These are phyloP conservation scores for Pelobates fuscus DNA, from an alignment of 2,113 vertebrate species.

Conservation along the genomic window DNA sequence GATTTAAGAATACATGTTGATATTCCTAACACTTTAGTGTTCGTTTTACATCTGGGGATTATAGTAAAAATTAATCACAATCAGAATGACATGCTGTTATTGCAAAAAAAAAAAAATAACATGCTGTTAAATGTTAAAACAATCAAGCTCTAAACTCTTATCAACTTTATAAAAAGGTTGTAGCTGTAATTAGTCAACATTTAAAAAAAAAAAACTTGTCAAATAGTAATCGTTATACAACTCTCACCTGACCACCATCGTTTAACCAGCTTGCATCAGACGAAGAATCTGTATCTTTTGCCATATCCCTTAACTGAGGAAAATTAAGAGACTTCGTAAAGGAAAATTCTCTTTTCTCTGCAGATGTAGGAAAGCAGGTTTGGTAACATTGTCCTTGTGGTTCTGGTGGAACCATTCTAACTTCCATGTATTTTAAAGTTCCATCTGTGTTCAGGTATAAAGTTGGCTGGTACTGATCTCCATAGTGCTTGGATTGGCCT, in stretches of 20 bases:
- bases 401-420: constrained; percentile 80
- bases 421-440: constrained; percentile 89
- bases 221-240: too few relatives aligned
- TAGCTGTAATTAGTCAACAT: too few relatives aligned
- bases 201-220: too few relatives aligned
- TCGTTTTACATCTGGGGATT: too few relatives aligned
- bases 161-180: too few relatives aligned
- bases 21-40: too few relatives aligned
- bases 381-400: constrained; percentile 81
- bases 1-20: too few relatives aligned
- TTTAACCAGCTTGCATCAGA: not conserved
- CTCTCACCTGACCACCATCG: constrained; percentile 29
- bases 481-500: constrained; percentile 65
- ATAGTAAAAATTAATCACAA: too few relatives aligned
- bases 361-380: constrained; percentile 78
- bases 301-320: not conserved
- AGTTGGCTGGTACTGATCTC: constrained; percentile 81
- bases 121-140: too few relatives aligned
- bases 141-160: too few relatives aligned
- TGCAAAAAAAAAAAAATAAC: too few relatives aligned
- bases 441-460: constrained; percentile 84
- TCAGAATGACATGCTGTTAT: too few relatives aligned
- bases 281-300: not conserved
- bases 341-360: constrained; percentile 80
- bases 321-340: constrained; percentile 49